Conservation (phyloP, 2,888 invertebrate genomes). For the Polydesmus complanatus region DNA sequence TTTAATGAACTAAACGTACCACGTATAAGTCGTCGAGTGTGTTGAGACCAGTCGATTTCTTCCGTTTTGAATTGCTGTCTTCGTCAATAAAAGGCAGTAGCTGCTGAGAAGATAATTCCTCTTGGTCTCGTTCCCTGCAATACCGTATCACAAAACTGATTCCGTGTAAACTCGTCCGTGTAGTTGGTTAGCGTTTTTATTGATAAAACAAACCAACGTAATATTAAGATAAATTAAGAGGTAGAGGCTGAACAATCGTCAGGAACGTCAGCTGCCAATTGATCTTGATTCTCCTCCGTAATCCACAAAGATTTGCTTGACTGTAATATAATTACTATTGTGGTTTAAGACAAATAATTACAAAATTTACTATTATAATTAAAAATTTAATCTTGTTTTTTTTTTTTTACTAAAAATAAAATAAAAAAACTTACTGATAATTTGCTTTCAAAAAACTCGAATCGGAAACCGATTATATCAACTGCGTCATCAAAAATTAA, state of each 20-base stretch:
- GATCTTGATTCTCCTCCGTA: not conserved
- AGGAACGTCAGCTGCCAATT: not conserved
- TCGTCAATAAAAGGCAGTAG: not conserved
- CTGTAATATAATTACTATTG: not conserved
- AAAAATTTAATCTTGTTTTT: not conserved
- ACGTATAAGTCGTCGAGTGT: not conserved
- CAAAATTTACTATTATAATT: not conserved
- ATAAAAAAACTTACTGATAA: not conserved
- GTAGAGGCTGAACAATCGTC: not conserved
- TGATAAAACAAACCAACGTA: not conserved
- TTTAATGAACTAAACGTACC: too few relatives aligned
- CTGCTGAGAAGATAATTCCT: not conserved
- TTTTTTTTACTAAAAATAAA: not conserved
- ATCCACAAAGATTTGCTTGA: not conserved
- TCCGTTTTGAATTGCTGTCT: not conserved
- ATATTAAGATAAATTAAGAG: not conserved
- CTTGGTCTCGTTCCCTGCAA: not conserved
- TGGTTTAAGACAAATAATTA: not conserved
- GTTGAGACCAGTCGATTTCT: not conserved
- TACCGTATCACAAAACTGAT: not conserved
- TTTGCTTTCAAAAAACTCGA: not conserved
- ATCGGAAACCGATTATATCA: conserved; percentile 1
- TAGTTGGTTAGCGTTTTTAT: not conserved
- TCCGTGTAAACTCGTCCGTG: not conserved
- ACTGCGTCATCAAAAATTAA: not conserved